phyloP scores from a whole-genome alignment of 2,113 vertebrate genomes.

The Macaca nemestrina region DNA sequence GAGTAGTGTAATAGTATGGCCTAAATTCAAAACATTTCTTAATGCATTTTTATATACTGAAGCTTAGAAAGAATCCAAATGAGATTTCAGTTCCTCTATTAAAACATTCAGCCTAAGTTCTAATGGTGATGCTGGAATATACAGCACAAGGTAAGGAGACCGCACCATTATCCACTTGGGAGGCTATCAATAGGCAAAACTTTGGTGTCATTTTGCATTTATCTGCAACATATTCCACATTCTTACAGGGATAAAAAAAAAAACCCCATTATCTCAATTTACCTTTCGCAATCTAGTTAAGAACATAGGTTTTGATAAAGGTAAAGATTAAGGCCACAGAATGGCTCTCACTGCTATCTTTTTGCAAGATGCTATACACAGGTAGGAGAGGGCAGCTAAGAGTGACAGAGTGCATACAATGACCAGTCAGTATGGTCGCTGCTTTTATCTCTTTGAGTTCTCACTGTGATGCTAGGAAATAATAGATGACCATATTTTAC shows the following conservation, averaged over 20 bases:
- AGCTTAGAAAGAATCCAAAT: neutral
- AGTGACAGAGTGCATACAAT: fast-evolving
- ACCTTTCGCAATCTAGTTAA: neutral
- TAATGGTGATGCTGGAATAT: neutral
- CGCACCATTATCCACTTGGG: neutral
- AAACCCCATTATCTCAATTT: neutral
- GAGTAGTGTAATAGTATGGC: neutral
- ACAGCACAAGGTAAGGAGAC: neutral
- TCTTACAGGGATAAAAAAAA: neutral
- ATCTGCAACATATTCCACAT: neutral
- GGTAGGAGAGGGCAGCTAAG: fast-evolving
- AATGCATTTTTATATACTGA: neutral
- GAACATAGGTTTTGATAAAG: neutral
- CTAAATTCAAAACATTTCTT: neutral
- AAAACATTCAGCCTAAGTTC: neutral
- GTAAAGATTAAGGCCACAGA: neutral
- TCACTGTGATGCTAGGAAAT: neutral
- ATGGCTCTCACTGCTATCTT: too few relatives aligned
- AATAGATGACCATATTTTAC: neutral
- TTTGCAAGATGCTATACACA: fast-evolving
- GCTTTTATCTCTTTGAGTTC: neutral
- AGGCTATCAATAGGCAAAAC: neutral
- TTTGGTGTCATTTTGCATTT: neutral
- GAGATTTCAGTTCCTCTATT: neutral
- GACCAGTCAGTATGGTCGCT: fast-evolving